Evolutionary conservation across 1,140 invertebrate genomes (phyloP), one percentile per base, ranked within the genome.

Genomic region (Pinna nobilis): DNA sequence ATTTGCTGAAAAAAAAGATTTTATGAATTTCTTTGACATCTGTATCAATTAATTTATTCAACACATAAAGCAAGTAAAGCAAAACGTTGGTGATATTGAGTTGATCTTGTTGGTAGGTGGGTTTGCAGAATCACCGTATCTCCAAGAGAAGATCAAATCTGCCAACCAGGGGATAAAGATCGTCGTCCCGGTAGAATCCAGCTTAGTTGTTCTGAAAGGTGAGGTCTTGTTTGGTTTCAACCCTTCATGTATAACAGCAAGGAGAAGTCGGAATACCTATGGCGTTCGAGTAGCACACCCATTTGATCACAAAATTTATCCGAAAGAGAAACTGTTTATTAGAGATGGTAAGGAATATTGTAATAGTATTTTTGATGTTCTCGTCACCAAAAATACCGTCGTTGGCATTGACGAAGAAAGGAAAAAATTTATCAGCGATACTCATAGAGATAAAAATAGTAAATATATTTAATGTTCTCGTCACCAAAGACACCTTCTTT

Each of bases 21-120:
- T 63, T 15, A 63, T 41, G 39, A 25, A 20, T 23, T 63, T 63
- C 18, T 63, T 63, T 63, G 59, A 63, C 18, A n/a, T 28, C 4
- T 18, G 25, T 15, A 63, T 37, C 7, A 3, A 20, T 25, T 7
- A 25, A 28, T 41, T 63, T 15, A 63, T 63, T 37, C 25, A 3
- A 0, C 20, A 37, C 11, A 41, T 63, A 44, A 63, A 63, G 5
- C 11, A 23, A 20, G 44, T 63, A 23, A 20, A 41, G n/a, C 6
- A 15, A 18, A 11, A 63, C n/a, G 59, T 63, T 3, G n/a, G 32
- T 5, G 32, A 25, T 11, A 20, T 63, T 32, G 35, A 39, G 7
- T 35, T 37, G 39, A 39, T 63, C 18, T 20, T 63, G 23, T 37
- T 63, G 15, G 59, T 63, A 9, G 59, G 59, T 18, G 59, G 59